Base-by-base conservation (phyloP, 1,140 invertebrate species). In the Bombus waltoni region DNA sequence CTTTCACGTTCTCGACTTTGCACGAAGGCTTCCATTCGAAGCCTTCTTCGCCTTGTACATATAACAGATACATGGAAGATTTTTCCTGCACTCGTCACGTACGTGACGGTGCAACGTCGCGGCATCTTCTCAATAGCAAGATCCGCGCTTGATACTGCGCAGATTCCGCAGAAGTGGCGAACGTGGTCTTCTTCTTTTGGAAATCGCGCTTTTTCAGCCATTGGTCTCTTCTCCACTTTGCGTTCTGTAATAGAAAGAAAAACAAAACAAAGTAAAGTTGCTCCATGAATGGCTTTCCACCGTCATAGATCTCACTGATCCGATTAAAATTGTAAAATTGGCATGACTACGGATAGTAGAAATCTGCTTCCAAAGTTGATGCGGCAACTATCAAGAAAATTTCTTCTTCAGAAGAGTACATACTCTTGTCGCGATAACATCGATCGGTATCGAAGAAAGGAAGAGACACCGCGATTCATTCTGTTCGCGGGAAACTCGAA, bases 11-110 rank as follows among this genome's bases (percentile, higher is more conserved):
- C 40, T 38, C 71, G 18, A 28, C 6, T n/a, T 59, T 25, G 22
- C 42, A n/a, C 28, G 94, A 92, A 32, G 32, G 32, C 59, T 92
- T 93, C 79, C 92, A 91, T 57, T 93, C 93, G 82, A 95, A 94
- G 13, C 87, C 85, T 82, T 62, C 28, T 92, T 92, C 32, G 32
- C 32, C 70, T 92, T 92, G 92, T 95, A 96, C 91, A 93, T 92
- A 65, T 93, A 88, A 85, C 95, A 95, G 66, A 94, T 90, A 89
- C 95, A 95, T 85, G 94, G 94, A 18, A 94, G 94, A 75, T 86
- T 91, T 92, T 95, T 95, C 40, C 94, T 93, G 89, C 95, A 96
- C 77, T 95, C 94, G 87, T 95, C 94, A 18, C 94, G 90, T 76
- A 94, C 88, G 86, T 95, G 94, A 74, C 94, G 93, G 83, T 92